Evolutionary conservation across 2,797 vertebrate species (phyloP).

Genomic region (Staurois parvus): DNA sequence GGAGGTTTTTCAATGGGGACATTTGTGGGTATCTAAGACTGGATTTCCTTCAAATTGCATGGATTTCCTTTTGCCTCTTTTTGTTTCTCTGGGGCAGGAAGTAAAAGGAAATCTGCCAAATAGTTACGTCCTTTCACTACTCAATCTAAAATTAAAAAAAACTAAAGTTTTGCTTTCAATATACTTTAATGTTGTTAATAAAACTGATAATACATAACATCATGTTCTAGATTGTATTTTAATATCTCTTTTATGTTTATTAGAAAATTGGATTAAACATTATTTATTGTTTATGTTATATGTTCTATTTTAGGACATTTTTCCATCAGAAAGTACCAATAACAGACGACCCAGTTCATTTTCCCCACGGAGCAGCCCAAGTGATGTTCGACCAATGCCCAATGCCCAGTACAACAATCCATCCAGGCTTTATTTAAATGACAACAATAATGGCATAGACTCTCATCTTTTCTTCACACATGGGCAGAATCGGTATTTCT

Average conservation of each 20-base stretch:
- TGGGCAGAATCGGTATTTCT: slow-evolving; percentile 84
- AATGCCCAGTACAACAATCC: slow-evolving; percentile 84
- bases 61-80: no score
- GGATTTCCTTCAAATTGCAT: no score
- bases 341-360: slow-evolving; percentile 76
- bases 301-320: slow-evolving; percentile 80
- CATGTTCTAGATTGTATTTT: no score
- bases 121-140: no score
- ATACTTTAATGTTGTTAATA: no score
- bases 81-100: no score
- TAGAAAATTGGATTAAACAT: neutral
- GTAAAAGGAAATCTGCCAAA: no score
- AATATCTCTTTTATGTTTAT: neutral
- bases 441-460: slow-evolving; percentile 77
- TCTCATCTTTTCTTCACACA: slow-evolving; percentile 80
- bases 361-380: slow-evolving; percentile 73
- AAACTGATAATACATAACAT: no score
- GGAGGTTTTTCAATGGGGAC: no score
- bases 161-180: no score
- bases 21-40: no score
- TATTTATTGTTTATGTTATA: neutral
- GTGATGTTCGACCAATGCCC: slow-evolving; percentile 73
- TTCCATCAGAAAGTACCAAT: slow-evolving; percentile 78
- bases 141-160: no score
- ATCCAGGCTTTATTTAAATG: slow-evolving; percentile 76